These are phyloP conservation scores for Drosophila kambysellisi DNA, from an alignment of 2,888 invertebrate genomes.

Conservation along the genomic window DNA sequence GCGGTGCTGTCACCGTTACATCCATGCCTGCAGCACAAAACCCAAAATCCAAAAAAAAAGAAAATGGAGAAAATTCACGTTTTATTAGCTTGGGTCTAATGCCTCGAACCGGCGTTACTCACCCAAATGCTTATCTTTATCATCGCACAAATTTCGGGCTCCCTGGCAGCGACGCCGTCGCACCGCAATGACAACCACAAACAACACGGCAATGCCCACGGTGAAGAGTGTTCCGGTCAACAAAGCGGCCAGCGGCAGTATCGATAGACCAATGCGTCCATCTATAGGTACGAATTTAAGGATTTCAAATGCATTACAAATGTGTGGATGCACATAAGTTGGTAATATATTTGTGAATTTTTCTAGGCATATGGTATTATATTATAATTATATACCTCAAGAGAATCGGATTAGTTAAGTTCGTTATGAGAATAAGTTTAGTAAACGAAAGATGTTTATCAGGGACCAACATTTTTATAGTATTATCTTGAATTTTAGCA, in stretches of 20 bases:
- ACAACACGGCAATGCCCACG: conserved; percentile 88
- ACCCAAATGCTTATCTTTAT: conserved; percentile 86
- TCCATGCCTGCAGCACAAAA: conserved; percentile 83
- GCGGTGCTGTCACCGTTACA: conserved; percentile 86
- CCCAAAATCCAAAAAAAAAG: background rate
- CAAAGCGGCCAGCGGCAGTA: conserved; percentile 90
- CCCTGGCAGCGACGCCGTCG: conserved; percentile 87
- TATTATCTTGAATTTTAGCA: no score
- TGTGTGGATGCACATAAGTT: background rate
- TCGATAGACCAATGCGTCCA: conserved; percentile 89
- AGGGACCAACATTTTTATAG: no score
- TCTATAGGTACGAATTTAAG: conserved; percentile 84
- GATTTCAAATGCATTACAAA: background rate
- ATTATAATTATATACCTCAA: background rate
- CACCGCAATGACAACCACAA: conserved; percentile 88
- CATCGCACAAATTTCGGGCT: conserved; percentile 86
- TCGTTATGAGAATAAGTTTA: no score
- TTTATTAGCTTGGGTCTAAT: conserved; percentile 10
- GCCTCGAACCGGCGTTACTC: conserved; percentile 34
- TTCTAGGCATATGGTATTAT: no score
- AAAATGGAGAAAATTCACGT: background rate
- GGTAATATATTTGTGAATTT: no score
- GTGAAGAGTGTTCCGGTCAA: conserved; percentile 89
- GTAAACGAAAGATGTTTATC: no score
- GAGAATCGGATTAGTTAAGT: no score